Percentiles rank a stretch among this genome's conserved stretches.
Conservation (phyloP, 1,140 invertebrate species). For the Apocrypta bakeri region DNA sequence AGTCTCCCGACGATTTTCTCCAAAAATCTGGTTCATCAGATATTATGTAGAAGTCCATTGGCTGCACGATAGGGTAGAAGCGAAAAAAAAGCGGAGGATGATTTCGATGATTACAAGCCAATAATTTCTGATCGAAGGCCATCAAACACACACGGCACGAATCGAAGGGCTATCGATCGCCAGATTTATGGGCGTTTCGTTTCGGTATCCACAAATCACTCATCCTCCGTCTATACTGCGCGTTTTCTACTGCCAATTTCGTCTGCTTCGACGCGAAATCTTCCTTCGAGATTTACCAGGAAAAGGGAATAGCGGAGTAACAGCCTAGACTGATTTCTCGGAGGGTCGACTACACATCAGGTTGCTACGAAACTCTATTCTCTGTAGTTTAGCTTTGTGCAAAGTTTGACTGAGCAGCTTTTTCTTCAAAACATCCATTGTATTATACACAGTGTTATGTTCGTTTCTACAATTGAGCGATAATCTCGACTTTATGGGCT, state of each 20-base stretch:
- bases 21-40: conserved; percentile 27
- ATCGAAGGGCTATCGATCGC: conserved; percentile 52
- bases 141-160: conserved; percentile 29
- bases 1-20: neutral
- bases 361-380: no score
- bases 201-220: conserved; percentile 44
- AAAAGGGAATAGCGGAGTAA: conserved; percentile 3
- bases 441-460: no score
- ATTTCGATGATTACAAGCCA: conserved; percentile 42
- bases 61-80: neutral
- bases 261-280: conserved; percentile 13
- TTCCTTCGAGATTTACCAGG: conserved; percentile 22
- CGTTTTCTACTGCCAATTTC: conserved; percentile 45
- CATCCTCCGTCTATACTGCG: conserved; percentile 42
- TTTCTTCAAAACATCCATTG: no score
- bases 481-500: no score
- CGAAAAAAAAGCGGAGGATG: neutral
- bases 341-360: neutral
- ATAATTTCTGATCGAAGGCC: conserved; percentile 50
- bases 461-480: no score
- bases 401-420: no score
- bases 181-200: conserved; percentile 54
- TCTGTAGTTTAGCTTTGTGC: no score
- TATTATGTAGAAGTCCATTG: neutral
- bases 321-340: neutral